phyloP scores from a whole-genome alignment of 2,113 vertebrate genomes.

The Hippocampus mohnikei region DNA sequence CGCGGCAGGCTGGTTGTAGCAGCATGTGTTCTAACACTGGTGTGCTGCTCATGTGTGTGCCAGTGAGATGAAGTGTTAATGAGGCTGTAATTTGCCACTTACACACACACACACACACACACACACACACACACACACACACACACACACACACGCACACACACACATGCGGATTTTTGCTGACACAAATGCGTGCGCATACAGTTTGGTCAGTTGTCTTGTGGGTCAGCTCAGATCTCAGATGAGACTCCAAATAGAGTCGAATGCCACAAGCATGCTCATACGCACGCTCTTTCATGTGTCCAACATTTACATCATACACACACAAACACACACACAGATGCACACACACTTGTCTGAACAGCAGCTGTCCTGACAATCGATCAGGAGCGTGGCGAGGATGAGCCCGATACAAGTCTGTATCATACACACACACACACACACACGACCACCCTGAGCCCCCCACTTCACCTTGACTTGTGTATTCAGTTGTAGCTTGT shows the following conservation, averaged over 20 bases:
- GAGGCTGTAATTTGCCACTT: background rate
- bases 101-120: background rate
- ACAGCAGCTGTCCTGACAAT: constrained; percentile 2
- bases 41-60: background rate
- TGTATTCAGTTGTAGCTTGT: constrained; percentile 74
- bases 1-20: background rate
- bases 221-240: constrained; percentile 39
- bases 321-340: background rate
- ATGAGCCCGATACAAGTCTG: background rate
- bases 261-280: constrained; percentile 38
- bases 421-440: background rate
- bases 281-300: constrained; percentile 20
- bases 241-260: constrained; percentile 22
- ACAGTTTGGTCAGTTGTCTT: constrained; percentile 49
- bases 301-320: constrained; percentile 14
- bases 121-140: background rate
- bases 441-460: background rate
- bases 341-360: constrained; percentile 5
- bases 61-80: background rate
- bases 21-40: background rate
- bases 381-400: constrained; percentile 2
- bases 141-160: background rate
- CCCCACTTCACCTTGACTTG: constrained; percentile 71
- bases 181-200: constrained; percentile 33
- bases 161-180: constrained; percentile 7